Evolutionary conservation across 92 coral and sea anemone species (phyloP), one percentile per base, ranked within the genome.

Genomic region (Pocillopora meandrina): DNA sequence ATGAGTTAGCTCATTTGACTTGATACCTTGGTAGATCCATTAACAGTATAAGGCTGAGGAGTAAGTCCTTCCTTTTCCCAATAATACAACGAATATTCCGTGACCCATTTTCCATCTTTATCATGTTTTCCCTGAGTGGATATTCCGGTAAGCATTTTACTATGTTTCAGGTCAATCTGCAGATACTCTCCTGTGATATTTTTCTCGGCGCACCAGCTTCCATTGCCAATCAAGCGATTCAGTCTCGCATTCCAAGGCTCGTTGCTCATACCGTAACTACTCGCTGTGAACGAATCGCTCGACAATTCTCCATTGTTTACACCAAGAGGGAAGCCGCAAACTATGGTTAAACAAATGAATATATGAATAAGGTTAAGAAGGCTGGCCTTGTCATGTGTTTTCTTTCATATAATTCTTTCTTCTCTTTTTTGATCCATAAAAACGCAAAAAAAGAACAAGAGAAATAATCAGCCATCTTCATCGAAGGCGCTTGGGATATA

Each of bases 201-300:
- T 35, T 78, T 57, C 12, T 31, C 66, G 9, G 94, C 93, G 49
- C 92, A 85, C 94, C 94, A 93, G 74, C 81, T 91, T 20, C 92
- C 92, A 17, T 65, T 76, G 13, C 76, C 82, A 11, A 70, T 56
- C 58, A 47, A 14, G 58, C 86, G 71, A 61, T 89, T 83, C 1
- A 85, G 87, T 5, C 92, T 77, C 42, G 80, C 89, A 62, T 63
- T 42, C 63, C 70, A 73, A 35, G 90, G 90, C 63, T 49, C 35
- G 31, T 67, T 71, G 19, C 58, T 35, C 65, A 68, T 64, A 4
- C 77, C 81, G 17, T 58, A 21, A 23, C 79, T 63, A 70, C 85
- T 84, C 1, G 84, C 76, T 9, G 92, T 79, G 26, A 89, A 82
- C 62, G 82, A 63, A 21, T 78, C 86, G 19, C 84, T 59, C 62